phyloP scores from a whole-genome alignment of 2,113 vertebrate genomes.

The Chaenocephalus aceratus region DNA sequence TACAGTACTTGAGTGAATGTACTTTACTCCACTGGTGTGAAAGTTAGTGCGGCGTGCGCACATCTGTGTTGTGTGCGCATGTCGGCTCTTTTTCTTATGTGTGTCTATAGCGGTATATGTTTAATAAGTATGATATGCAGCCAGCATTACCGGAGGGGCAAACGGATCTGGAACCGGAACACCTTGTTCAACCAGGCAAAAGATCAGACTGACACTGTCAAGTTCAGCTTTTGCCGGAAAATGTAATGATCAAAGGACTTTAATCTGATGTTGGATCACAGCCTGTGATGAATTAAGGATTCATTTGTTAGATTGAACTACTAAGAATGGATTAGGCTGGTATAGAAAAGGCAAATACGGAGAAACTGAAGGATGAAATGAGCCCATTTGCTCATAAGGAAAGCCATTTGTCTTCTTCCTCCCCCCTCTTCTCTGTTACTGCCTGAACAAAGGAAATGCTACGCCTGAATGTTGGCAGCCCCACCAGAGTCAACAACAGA shows the following conservation, averaged over 20 bases:
- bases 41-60: conserved; percentile 10
- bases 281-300: conserved; percentile 61
- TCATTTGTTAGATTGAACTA: conserved; percentile 49
- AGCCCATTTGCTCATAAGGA: conserved; percentile 12
- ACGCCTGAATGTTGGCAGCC: conserved; percentile 20
- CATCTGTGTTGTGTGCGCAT: conserved; percentile 16
- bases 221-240: conserved; percentile 44
- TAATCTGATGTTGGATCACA: conserved; percentile 54
- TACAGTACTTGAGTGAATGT: no score
- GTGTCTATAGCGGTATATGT: conserved; percentile 47
- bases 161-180: conserved; percentile 60
- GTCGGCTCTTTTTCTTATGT: conserved; percentile 39
- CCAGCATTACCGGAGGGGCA: conserved; percentile 33
- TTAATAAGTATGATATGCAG: conserved; percentile 59
- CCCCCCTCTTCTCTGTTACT: neutral
- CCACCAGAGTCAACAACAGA: conserved; percentile 52
- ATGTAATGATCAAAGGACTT: conserved; percentile 67
- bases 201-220: conserved; percentile 61
- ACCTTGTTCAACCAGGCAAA: conserved; percentile 61
- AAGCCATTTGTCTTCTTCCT: conserved; percentile 1
- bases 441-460: conserved; percentile 30
- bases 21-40: neutral
- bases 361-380: conserved; percentile 4
- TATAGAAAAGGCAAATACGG: conserved; percentile 30
- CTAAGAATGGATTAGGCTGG: conserved; percentile 24